Base-by-base conservation (phyloP, 1,140 invertebrate genomes). In the Radopholus similis region DNA sequence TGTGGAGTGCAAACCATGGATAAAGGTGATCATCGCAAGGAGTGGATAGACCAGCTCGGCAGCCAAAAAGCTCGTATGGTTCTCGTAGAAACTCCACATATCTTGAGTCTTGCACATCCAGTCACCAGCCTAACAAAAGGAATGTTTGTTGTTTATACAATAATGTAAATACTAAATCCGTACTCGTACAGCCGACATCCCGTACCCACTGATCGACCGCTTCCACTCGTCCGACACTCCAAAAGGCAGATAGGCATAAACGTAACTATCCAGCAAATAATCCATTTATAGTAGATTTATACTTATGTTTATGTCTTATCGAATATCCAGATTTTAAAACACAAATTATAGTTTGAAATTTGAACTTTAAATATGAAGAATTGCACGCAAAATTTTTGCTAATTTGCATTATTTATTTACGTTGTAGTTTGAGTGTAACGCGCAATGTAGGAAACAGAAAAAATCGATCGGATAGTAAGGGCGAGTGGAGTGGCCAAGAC, bases 71-170 rank as follows among this genome's bases (percentile, higher is more conserved):
- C 76, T 80, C 11, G 77, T 77, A 73, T 85, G 83, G 44, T 84
- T 79, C 51, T 84, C 81, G 34, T 71, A 75, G 23, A 84, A 84
- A 21, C 84, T 83, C 15, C 58, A 21, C 0, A 83, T 78, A 68
- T 82, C 73, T 49, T 84, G 77, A 42, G 81, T 80, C 38, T 78
- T 76, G 49, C 84, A 81, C 70, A 84, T 79, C 84, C 84, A 85
- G 56, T 83, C 80, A 47, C 78, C 60, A 42, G 76, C 72, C 84
- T 85, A 68, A 65, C 83, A 83, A 59, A 37, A 47, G 59, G 34
- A 58, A 51, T 34, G 8, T 77, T 15, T 64, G 57, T 42, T 4
- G 44, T 3, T 18, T 6, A n/a, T 54, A 26, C 15, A 73, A 21
- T 44, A 53, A 9, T 11, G 3, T 21, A 6, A n/a, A n/a, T n/a